Base-by-base conservation (phyloP, 2,797 vertebrate species). In the Sternotherus odoratus region DNA sequence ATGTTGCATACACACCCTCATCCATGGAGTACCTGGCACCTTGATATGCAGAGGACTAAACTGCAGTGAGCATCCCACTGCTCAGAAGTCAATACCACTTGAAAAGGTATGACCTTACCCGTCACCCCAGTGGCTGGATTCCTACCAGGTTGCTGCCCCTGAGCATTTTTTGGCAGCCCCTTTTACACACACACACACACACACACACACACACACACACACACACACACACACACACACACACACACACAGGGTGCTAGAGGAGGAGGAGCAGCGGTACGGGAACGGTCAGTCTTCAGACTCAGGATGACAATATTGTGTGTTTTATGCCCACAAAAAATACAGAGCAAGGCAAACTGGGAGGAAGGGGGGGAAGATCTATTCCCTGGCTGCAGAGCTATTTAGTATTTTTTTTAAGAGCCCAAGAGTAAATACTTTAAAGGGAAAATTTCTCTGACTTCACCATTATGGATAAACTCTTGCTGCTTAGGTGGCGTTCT, bases 361-460 rank as follows among this genome's bases (percentile, higher is more conserved):
- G 3, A 9, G 8, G 9, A 48, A 12, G 12, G 87, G 26, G 36
- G 0, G 0, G 85, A 92, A 85, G 87, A 79, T 54, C 21, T 80
- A 81, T 9, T 66, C 92, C 75, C 91, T 91, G 6, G 1, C 17
- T 85, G 1, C 0, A 28, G 24, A 36, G 49, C 78, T 26, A 21
- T 50, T 17, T 1, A 0, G 82, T n/a, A 79, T 46, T 74, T 43
- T 51, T 66, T 86, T 69, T 82, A 82, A 79, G 43, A 90, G 36
- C 57, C 21, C 82, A 89, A 75, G 60, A 56, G 5, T 74, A 78
- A 86, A 26, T 23, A 66, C 26, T 77, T 17, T 86, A 36, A 75
- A 43, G 5, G 33, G 43, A 5, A 82, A 78, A 74, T 53, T 83
- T 86, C 75, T 43, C 43, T 91, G 46, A 46, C 33, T 92, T 91